Base-by-base conservation (phyloP, 1,140 invertebrate species). In the Lepidurus arcticus region DNA sequence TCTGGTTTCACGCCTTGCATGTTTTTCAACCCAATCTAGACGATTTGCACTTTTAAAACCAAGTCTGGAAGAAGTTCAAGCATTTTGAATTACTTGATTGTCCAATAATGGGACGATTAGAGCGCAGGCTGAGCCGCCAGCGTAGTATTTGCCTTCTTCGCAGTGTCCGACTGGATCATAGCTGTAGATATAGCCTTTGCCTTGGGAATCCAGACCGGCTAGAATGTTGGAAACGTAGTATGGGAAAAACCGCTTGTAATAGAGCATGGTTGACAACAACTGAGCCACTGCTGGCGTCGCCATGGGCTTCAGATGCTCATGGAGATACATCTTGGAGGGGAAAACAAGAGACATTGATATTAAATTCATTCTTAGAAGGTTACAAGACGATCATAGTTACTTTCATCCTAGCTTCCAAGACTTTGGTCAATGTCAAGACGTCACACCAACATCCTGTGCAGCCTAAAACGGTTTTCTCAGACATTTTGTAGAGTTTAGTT, bases 121-220 rank as follows among this genome's bases (percentile, higher is more conserved):
- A 21, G 87, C 81, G 75, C 75, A 44, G 1, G 75, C 75, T 42
- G 92, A 94, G 45, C 98, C 98, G 45, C 91, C 91, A 76, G 96
- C 94, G 81, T 91, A 88, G 84, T 91, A 98, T 3, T 86, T 90
- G 10, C 90, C 87, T 77, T 89, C 88, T 83, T 98, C 96, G 83
- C 91, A 94, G 82, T 97, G 94, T 5, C 98, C 98, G 81, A 99
- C 93, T 0, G 97, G 97, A 86, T 99, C 97, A 85, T 98, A 99
- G 83, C 93, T 94, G 86, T 92, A 99, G 3, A 99, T 92, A 82
- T 91, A 92, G 2, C 97, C 97, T 84, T 94, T 93, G n/a, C 96
- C 96, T 82, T 93, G 88, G 82, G 88, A 87, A 85, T 94, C 92
- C 21, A 95, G 83, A 0, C 98, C 98, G 80, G 94, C 97, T 76